Evolutionary conservation across 1,140 invertebrate genomes (phyloP).

Genomic region (Cydia pomonella): DNA sequence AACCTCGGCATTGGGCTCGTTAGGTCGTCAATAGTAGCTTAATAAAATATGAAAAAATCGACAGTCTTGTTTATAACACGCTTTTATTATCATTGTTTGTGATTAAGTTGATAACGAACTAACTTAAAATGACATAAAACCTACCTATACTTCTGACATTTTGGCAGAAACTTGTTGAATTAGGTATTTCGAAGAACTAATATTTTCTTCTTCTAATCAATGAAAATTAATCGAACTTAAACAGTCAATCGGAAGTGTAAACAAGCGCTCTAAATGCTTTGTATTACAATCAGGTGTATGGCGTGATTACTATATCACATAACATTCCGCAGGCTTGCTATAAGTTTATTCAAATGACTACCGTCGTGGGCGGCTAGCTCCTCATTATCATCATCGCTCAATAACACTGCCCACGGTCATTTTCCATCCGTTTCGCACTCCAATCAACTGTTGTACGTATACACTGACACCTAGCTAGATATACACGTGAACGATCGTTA

Average conservation of each 20-base stretch:
- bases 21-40: too few species aligned
- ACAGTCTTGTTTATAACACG: too few species aligned
- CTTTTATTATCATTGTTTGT: too few species aligned
- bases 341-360: slow-evolving; percentile 50
- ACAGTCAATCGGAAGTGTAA: background rate
- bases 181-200: too few species aligned
- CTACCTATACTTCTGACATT: too few species aligned
- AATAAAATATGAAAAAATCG: too few species aligned
- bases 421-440: slow-evolving; percentile 16
- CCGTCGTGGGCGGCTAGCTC: slow-evolving; percentile 41
- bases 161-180: too few species aligned
- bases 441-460: background rate
- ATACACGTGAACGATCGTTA: background rate
- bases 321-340: slow-evolving; percentile 35
- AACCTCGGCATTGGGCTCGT: too few species aligned
- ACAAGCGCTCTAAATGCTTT: background rate
- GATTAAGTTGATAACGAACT: too few species aligned
- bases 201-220: too few species aligned
- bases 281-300: background rate
- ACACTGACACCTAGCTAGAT: background rate
- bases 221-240: background rate
- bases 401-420: slow-evolving; percentile 38
- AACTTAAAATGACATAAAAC: too few species aligned
- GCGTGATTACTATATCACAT: slow-evolving; percentile 3
- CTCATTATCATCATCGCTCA: slow-evolving; percentile 50